Base-by-base conservation (phyloP, 2,797 vertebrate species). In the Hybognathus amarus region DNA sequence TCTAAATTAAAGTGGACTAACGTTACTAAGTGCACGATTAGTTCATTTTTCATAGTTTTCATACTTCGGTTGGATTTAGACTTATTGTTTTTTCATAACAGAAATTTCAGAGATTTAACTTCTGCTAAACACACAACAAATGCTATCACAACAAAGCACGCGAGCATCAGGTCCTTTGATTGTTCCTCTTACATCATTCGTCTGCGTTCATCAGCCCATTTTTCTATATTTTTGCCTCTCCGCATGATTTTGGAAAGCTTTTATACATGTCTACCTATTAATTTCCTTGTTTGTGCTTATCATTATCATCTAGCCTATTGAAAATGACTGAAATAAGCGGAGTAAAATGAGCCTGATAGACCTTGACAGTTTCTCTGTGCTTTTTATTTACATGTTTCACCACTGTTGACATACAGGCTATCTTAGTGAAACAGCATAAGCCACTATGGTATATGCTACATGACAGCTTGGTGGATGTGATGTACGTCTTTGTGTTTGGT, bases 341-440 rank as follows among this genome's bases (percentile, higher is more conserved):
- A 50, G 8, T 64, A 17, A 70, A 40, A 80, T 69, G 36, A 77
- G 70, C 24, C 12, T 64, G 64, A 6, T 63, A 56, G 69, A 59
- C 69, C 0, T 6, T 36, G 63, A 69, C 74, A 75, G 70, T 71
- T 56, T 77, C 75, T 68, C 50, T 76, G 33, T 63, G 70, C 73
- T 27, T 63, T 74, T 68, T 80, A 87, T 86, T 85, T 85, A 54
- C 79, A 73, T 63, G 66, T 87, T 64, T 61, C 59, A 79, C 40
- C 78, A 66, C 50, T 87, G 87, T 42, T 86, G 66, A 86, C 77
- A 77, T 80, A 38, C 36, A 67, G 45, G 30, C 30, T 74, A 61
- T 64, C 68, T 66, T 70, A 79, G 45, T 79, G 64, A 79, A 61
- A 85, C 82, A 85, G 27, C 73, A 69, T 67, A 45, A 83, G 30